phyloP scores from a whole-genome alignment of 2,888 invertebrate genomes.

The Philhelius pedissequus region DNA sequence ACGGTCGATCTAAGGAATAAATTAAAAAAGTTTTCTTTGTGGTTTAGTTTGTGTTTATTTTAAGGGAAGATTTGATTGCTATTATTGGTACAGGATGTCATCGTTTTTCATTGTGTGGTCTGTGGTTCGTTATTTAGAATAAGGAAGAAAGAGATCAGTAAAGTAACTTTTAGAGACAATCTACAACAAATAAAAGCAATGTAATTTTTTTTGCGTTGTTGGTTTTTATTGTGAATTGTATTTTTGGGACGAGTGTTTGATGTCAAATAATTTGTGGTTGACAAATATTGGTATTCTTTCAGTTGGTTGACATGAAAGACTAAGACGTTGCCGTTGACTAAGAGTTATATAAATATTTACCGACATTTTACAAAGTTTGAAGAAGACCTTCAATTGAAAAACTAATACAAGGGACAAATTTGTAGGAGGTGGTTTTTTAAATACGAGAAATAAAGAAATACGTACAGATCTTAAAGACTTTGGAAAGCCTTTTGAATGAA shows the following conservation, averaged over 20 bases:
- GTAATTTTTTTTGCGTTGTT: not conserved
- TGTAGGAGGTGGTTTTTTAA: not conserved
- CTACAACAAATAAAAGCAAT: constrained; percentile 48
- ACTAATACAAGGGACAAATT: constrained; percentile 26
- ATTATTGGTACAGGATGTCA: too few relatives aligned
- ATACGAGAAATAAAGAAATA: too few relatives aligned
- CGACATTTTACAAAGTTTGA: constrained; percentile 44
- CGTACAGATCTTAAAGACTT: not conserved
- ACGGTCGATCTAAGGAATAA: constrained; percentile 60
- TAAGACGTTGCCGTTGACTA: too few relatives aligned
- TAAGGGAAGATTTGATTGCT: constrained; percentile 27
- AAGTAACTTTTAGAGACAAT: constrained; percentile 44
- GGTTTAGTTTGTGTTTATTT: constrained; percentile 55
- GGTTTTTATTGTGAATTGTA: not conserved
- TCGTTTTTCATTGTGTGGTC: too few relatives aligned
- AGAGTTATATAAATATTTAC: constrained; percentile 56
- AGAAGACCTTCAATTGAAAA: constrained; percentile 42
- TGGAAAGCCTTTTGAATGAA: not conserved
- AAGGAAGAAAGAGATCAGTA: not conserved
- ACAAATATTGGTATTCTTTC: constrained; percentile 62
- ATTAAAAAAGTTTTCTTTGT: constrained; percentile 61
- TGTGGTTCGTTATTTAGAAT: not conserved
- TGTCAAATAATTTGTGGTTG: constrained; percentile 58
- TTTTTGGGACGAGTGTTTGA: constrained; percentile 50
- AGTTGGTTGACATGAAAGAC: constrained; percentile 60